phyloP scores from a whole-genome alignment of 2,113 vertebrate genomes.

The Arenaria interpres region DNA sequence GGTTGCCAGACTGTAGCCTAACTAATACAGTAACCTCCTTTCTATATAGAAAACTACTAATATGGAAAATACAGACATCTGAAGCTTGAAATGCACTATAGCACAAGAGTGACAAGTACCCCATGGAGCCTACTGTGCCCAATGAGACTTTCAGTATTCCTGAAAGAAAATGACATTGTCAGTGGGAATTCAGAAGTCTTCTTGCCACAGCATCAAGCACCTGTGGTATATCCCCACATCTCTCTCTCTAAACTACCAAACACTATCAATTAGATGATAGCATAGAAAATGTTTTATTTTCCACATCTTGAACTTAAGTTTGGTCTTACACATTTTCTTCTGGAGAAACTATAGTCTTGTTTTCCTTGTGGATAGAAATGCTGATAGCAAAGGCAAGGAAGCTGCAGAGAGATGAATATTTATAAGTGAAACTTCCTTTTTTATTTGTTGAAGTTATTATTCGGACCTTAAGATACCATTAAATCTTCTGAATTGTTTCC shows the following conservation, averaged over 20 bases:
- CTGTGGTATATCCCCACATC: fast-evolving
- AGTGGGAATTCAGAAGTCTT: background rate
- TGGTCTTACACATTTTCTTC: background rate
- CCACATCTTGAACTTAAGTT: background rate
- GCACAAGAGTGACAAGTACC: background rate
- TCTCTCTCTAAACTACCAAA: background rate
- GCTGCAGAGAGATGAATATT: background rate
- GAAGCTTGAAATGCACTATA: background rate
- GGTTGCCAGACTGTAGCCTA: background rate
- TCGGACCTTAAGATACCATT: background rate
- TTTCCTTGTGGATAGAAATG: background rate
- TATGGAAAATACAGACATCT: background rate
- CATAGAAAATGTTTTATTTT: background rate
- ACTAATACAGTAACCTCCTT: background rate
- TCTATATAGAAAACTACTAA: background rate
- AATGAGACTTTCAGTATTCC: background rate
- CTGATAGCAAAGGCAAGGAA: background rate
- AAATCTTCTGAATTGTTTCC: background rate
- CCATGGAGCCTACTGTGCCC: background rate
- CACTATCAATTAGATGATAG: background rate
- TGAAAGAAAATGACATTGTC: background rate
- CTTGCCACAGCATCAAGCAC: background rate
- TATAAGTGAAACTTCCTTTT: background rate
- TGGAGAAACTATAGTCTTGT: background rate
- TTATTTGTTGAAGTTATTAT: background rate